Evolutionary conservation across 2,113 vertebrate species (phyloP).

Genomic region (Cephalopterus ornatus): DNA sequence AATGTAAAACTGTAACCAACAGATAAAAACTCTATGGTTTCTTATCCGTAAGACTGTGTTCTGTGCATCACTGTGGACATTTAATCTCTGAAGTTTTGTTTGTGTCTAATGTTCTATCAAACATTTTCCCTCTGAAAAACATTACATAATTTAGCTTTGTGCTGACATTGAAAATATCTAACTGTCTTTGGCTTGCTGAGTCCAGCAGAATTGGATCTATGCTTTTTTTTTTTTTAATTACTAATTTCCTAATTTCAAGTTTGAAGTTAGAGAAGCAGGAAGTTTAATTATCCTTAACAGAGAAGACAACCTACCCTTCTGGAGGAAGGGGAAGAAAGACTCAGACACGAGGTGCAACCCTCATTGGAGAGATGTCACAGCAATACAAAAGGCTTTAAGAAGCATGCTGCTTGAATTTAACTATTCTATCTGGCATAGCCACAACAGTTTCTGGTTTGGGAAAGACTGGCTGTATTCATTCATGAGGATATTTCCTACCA

Average conservation of each 20-base stretch:
- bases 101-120: background rate
- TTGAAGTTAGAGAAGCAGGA: background rate
- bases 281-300: background rate
- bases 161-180: background rate
- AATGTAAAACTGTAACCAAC: background rate
- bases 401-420: background rate
- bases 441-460: background rate
- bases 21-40: background rate
- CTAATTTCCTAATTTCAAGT: background rate
- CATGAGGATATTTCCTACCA: background rate
- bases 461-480: background rate
- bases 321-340: background rate
- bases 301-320: background rate
- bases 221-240: background rate
- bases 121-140: background rate
- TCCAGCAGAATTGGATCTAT: background rate
- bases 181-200: background rate
- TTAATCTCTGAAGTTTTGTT: background rate
- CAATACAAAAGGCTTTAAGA: background rate
- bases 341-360: background rate
- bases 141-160: background rate
- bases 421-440: rapidly evolving
- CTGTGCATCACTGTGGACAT: background rate
- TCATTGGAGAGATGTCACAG: background rate
- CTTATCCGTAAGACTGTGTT: background rate